These are phyloP conservation scores for Urocyon cinereoargenteus DNA, from an alignment of 2,797 vertebrate species.

Conservation along the genomic window DNA sequence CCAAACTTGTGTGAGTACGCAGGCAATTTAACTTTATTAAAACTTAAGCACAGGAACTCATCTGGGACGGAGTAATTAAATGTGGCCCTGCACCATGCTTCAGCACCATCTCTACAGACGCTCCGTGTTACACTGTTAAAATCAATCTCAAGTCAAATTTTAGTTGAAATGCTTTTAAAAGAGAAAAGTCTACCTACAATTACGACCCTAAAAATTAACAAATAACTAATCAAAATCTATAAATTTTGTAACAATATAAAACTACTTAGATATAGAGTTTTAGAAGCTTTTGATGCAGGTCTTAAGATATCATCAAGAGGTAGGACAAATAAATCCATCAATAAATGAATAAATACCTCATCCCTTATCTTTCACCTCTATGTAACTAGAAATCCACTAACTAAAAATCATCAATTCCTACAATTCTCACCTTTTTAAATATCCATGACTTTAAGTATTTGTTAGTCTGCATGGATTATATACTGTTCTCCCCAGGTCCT, in stretches of 20 bases:
- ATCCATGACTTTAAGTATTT: background rate
- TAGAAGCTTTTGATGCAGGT: background rate
- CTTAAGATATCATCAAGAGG: background rate
- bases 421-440: background rate
- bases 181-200: background rate
- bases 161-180: background rate
- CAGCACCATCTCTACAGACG: background rate
- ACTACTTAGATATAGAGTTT: background rate
- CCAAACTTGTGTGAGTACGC: background rate
- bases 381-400: conserved; percentile 34
- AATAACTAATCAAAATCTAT: background rate
- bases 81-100: background rate
- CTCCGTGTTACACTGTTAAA: background rate
- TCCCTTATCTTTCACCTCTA: background rate
- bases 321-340: background rate
- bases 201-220: conserved; percentile 13
- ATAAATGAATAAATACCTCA: background rate
- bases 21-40: conserved; percentile 56
- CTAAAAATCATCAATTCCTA: background rate
- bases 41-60: conserved; percentile 11
- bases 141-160: conserved; percentile 19
- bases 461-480: background rate
- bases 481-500: background rate
- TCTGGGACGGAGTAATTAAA: conserved; percentile 29
- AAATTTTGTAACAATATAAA: background rate